Conservation (phyloP, 2,797 vertebrate genomes). For the Margarornis squamiger region DNA sequence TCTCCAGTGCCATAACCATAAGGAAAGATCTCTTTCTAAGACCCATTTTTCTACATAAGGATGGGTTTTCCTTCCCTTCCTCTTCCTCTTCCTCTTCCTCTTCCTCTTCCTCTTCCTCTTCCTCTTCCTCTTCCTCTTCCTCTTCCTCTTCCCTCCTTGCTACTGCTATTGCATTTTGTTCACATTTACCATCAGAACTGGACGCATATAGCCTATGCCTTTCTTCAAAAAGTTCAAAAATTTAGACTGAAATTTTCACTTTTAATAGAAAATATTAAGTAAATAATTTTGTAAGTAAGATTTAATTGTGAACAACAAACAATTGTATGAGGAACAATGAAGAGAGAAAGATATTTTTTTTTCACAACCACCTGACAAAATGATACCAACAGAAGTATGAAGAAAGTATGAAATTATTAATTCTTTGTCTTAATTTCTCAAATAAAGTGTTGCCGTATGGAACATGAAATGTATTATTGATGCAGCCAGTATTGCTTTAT, state of each 20-base stretch:
- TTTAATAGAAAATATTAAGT: not conserved
- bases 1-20: not conserved
- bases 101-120: not conserved
- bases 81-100: not conserved
- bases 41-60: not conserved
- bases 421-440: not conserved
- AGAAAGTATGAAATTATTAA: not conserved
- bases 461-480: not conserved
- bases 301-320: not conserved
- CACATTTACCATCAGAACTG: not conserved
- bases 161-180: not conserved
- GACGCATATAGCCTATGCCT: not conserved
- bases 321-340: not conserved
- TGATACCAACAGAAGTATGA: fast-evolving
- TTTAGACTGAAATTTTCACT: not conserved
- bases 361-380: not conserved
- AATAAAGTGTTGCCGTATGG: not conserved
- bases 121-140: not conserved
- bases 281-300: not conserved
- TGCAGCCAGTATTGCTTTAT: not conserved
- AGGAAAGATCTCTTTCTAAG: not conserved
- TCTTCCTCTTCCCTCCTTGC: not conserved
- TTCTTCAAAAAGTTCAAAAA: not conserved
- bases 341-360: not conserved
- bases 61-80: not conserved